Conservation (phyloP, 2,113 vertebrate genomes). For the Benthochromis sp. region DNA sequence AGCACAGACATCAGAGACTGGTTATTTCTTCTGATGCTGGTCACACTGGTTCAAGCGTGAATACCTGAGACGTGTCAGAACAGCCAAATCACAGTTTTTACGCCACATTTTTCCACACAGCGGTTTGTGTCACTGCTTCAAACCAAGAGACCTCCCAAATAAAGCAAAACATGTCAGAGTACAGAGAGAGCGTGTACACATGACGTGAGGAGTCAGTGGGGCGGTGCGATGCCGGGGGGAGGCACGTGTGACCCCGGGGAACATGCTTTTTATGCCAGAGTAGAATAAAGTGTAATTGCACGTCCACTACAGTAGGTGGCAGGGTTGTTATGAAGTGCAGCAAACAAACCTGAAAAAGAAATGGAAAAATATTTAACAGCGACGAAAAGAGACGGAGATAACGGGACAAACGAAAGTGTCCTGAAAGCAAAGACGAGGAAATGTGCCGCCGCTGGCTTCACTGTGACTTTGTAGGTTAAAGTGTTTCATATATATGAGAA, state of each 20-base stretch:
- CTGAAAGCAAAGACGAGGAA: not conserved
- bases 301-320: not conserved
- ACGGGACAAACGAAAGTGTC: not conserved
- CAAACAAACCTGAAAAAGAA: not conserved
- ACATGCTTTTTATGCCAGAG: not conserved
- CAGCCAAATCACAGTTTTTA: not conserved
- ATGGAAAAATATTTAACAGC: not conserved
- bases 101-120: not conserved
- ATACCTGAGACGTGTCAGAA: not conserved
- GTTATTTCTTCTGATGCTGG: not conserved
- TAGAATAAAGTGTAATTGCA: not conserved
- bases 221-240: not conserved
- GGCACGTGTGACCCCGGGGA: not conserved
- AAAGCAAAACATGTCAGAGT: not conserved
- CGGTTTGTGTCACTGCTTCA: not conserved
- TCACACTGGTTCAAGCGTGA: not conserved
- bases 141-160: not conserved
- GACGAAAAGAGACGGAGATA: not conserved
- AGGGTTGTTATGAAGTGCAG: not conserved
- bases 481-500: not conserved
- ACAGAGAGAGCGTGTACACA: fast-evolving
- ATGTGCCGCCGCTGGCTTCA: not conserved
- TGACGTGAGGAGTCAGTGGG: not conserved
- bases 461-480: not conserved
- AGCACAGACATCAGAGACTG: not conserved